phyloP scores from a whole-genome alignment of 1,140 invertebrate species.

The Aplysia californica region DNA sequence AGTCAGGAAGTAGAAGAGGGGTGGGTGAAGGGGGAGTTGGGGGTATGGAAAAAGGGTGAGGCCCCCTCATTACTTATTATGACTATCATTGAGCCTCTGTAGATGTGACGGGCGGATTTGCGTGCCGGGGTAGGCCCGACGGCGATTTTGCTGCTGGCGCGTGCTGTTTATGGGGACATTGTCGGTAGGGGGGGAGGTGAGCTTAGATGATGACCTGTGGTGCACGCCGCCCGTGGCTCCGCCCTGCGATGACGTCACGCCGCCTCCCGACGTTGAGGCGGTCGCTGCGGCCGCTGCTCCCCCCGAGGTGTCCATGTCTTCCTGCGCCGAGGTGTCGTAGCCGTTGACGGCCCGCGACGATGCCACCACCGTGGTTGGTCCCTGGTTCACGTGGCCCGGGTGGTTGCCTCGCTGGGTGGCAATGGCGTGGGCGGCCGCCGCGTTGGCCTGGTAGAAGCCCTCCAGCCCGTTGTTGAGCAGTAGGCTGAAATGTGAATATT shows the following conservation, averaged over 20 bases:
- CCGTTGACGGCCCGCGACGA: slow-evolving; percentile 17
- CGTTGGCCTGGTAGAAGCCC: slow-evolving; percentile 25
- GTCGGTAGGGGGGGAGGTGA: slow-evolving; percentile 12
- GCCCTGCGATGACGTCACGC: neutral
- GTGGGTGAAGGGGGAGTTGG: no score
- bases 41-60: no score
- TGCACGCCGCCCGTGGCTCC: neutral
- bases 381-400: neutral
- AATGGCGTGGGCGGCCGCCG: slow-evolving; percentile 15
- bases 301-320: slow-evolving; percentile 22
- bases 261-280: no score
- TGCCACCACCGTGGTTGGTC: slow-evolving; percentile 20
- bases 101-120: slow-evolving; percentile 23
- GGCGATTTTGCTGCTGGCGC: slow-evolving; percentile 14
- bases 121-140: slow-evolving; percentile 20
- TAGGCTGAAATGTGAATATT: neutral
- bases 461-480: slow-evolving; percentile 22
- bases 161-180: slow-evolving; percentile 21
- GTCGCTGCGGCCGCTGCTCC: neutral
- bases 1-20: no score
- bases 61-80: no score
- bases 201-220: slow-evolving; percentile 28
- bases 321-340: neutral
- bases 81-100: slow-evolving; percentile 21
- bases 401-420: slow-evolving; percentile 1